Evolutionary conservation across 2,888 invertebrate species (phyloP), one percentile per base, ranked within the genome.

Genomic region (Drosophila anomalata): DNA sequence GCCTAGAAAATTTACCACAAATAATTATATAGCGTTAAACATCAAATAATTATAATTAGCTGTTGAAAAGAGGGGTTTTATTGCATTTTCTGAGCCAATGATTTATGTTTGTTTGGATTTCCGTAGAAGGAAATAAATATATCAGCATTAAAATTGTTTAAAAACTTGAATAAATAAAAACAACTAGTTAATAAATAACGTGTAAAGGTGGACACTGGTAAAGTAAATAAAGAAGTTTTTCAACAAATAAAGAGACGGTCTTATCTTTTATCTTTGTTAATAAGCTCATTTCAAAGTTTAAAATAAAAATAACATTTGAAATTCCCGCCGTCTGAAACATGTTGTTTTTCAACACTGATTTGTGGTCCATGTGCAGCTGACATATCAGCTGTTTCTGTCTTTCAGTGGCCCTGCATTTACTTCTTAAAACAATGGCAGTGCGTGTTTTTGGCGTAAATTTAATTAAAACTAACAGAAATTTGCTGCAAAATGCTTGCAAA

Each of bases 361-460:
- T 4, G 29, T 2, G 24, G 14, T 17, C 14, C 14, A 12, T 11
- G 3, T 58, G 33, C 48, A 63, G 6, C 14, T 2, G 60, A 62
- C n/a, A 54, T 56, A 65, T 57, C 86, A 86, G 77, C 78, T 85
- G 83, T 62, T 36, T 1, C 0, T 14, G 39, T 70, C 69, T 71
- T 69, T 63, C 47, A 71, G 63, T 69, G 76, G 9, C 41, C 24
- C 73, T 62, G 66, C 52, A 44, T 24, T n/a, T 52, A 48, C 11
- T 47, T 24, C 44, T 24, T n/a, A 20, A 58, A 69, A 71, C 41
- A 12, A 86, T 89, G 90, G 85, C 89, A 7, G 66, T 90, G 65
- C 89, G 90, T 70, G 85, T 79, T 84, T 89, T 90, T 53, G 67
- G 87, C 20, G 58, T 88, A 78, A 89, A 89, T 84, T 63, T 89